Conservation (phyloP, 1,140 invertebrate species). For the Meloidogyne floridensis region DNA sequence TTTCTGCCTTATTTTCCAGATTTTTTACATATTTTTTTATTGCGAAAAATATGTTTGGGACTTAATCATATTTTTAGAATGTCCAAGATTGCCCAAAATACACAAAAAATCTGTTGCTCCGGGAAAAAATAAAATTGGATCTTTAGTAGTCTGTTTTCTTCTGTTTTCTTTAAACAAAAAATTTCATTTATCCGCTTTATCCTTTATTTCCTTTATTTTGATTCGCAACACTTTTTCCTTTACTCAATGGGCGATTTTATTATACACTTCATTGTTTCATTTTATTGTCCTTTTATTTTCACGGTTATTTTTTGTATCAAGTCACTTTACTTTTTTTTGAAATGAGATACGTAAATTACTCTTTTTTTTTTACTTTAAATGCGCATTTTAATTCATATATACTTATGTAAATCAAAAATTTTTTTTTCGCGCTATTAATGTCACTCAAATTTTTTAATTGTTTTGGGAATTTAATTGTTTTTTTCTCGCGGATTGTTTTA, state of each 20-base stretch:
- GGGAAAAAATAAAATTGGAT: too few species aligned
- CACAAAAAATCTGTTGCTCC: too few species aligned
- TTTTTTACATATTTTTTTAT: neutral
- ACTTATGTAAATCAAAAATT: neutral
- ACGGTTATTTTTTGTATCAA: neutral
- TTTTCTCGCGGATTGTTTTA: too few species aligned
- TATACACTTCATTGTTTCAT: neutral
- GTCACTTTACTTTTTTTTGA: neutral
- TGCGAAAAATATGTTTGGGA: too few species aligned
- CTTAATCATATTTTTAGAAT: too few species aligned
- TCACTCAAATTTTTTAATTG: neutral
- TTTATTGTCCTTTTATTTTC: neutral
- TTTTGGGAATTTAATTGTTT: neutral
- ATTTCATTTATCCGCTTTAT: too few species aligned
- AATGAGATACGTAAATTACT: too few species aligned
- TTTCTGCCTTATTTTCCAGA: neutral
- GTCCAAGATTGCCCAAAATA: too few species aligned
- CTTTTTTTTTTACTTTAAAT: neutral
- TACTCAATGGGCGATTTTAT: neutral
- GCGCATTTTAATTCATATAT: neutral
- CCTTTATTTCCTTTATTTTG: neutral
- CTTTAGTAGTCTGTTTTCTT: too few species aligned
- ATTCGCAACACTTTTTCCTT: neutral
- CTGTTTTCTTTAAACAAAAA: neutral
- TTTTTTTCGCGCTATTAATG: neutral